Evolutionary conservation across 2,888 invertebrate genomes (phyloP).

Genomic region (Alloplasta piceator): DNA sequence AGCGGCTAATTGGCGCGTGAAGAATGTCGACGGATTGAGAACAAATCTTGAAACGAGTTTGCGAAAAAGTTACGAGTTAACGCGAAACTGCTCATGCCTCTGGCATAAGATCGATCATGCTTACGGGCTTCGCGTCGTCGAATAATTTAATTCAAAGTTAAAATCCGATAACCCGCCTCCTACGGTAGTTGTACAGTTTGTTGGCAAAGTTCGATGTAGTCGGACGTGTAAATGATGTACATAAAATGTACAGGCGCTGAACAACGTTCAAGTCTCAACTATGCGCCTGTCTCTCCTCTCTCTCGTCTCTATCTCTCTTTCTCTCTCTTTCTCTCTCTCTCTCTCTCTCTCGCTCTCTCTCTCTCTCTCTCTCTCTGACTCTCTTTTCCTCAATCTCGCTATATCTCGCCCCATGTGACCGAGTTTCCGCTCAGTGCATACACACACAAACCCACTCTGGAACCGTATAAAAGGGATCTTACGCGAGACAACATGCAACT

Average conservation of each 20-base stretch:
- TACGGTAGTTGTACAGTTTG: slow-evolving; percentile 32
- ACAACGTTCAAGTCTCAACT: slow-evolving; percentile 30
- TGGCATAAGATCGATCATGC: slow-evolving; percentile 40
- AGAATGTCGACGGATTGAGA: background rate
- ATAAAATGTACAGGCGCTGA: slow-evolving; percentile 19
- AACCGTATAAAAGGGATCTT: slow-evolving; percentile 32
- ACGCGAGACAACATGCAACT: slow-evolving; percentile 46
- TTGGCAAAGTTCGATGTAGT: slow-evolving; percentile 37
- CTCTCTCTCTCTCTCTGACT: background rate
- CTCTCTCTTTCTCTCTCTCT: background rate
- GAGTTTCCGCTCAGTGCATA: slow-evolving; percentile 38
- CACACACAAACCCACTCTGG: slow-evolving; percentile 31
- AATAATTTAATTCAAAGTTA: slow-evolving; percentile 57
- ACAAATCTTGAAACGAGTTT: background rate
- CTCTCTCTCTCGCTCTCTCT: too few species aligned
- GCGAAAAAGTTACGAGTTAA: slow-evolving; percentile 33
- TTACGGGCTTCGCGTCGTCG: slow-evolving; percentile 14
- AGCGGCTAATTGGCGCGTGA: background rate
- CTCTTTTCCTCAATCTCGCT: background rate
- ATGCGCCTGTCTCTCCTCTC: slow-evolving; percentile 9
- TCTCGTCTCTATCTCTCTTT: slow-evolving; percentile 9
- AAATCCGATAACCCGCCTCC: slow-evolving; percentile 18
- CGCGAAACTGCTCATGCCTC: slow-evolving; percentile 1
- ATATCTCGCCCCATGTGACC: slow-evolving; percentile 28
- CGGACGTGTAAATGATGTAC: slow-evolving; percentile 35